Conservation (phyloP, 2,113 vertebrate genomes). For the Asarcornis scutulata region DNA sequence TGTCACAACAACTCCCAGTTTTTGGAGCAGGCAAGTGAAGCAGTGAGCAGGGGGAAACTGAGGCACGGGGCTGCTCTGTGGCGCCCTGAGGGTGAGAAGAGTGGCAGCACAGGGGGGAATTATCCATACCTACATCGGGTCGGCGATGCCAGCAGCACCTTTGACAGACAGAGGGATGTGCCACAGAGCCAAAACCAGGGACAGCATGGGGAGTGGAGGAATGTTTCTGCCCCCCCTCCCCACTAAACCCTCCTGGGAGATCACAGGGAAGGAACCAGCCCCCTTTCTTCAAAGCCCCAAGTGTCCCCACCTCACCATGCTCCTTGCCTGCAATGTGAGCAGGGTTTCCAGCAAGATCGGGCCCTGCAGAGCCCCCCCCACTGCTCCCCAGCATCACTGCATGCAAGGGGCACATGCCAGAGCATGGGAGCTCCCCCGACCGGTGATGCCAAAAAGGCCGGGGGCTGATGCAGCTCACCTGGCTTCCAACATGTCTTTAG, state of each 20-base stretch:
- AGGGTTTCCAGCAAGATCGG: neutral
- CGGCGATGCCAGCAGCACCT: neutral
- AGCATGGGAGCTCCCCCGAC: accelerated
- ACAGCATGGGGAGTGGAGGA: accelerated
- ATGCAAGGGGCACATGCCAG: accelerated
- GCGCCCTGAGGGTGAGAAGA: accelerated
- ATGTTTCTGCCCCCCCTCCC: neutral
- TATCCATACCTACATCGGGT: accelerated
- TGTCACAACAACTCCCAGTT: accelerated
- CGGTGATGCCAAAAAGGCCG: neutral
- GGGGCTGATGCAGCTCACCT: neutral
- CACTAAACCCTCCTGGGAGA: neutral
- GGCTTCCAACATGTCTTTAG: neutral
- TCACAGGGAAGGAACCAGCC: accelerated
- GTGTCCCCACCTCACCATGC: accelerated
- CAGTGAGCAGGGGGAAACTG: neutral
- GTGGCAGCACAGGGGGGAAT: accelerated
- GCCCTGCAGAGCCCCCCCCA: neutral
- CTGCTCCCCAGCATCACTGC: accelerated
- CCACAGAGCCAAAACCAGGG: neutral
- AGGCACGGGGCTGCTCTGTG: accelerated
- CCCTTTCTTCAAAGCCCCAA: neutral
- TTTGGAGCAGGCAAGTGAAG: neutral
- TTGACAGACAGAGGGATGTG: neutral
- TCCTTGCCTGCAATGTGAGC: accelerated